Base-by-base conservation (phyloP, 2,888 invertebrate species). In the Conops quadrifasciatus region DNA sequence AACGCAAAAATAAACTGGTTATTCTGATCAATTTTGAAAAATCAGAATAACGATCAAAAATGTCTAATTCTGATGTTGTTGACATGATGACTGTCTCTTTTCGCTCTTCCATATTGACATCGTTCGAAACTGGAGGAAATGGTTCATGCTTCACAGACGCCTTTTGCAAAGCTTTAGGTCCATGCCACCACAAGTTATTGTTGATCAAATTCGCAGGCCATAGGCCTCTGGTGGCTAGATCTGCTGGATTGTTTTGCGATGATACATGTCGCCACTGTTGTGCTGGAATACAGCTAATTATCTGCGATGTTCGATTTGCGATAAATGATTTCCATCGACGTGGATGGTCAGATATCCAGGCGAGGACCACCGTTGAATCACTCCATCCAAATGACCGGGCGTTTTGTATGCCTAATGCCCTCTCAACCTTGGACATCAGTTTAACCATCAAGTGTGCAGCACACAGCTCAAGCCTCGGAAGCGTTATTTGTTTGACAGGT, bases 181-280 rank as follows among this genome's bases (percentile, higher is more conserved):
- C 66, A 2, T 56, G 53, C 66, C 56, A 36, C 56, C 66, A 66
- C 2, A 66, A 7, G 13, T 66, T 28, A 11, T 30, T 56, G 30
- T 68, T 28, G 30, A 65, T 66, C 43, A 60, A 28, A 43, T 70
- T 63, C n/a, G 47, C 13, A 4, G 70, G 60, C 1, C 58, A 59
- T 1, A 75, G 60, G 3, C 74, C 74, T 49, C 73, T 71, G 0
- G 73, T 74, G 1, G 72, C 72, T 30, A 74, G 58, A 21, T 73
- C 75, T 21, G 72, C 74, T 24, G 72, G 73, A 24, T 71, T 73
- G 16, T 64, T 45, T 13, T 71, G 62, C 2, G 70, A 70, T 13
- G n/a, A 1, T 9, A 74, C 62, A 24, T 74, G 73, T 1, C 58
- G 56, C 73, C 69, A 75, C 3, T 72, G 59, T 24, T 19, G 13